Evolutionary conservation across 2,797 vertebrate species (phyloP).

Genomic region (Darevskia mixta): DNA sequence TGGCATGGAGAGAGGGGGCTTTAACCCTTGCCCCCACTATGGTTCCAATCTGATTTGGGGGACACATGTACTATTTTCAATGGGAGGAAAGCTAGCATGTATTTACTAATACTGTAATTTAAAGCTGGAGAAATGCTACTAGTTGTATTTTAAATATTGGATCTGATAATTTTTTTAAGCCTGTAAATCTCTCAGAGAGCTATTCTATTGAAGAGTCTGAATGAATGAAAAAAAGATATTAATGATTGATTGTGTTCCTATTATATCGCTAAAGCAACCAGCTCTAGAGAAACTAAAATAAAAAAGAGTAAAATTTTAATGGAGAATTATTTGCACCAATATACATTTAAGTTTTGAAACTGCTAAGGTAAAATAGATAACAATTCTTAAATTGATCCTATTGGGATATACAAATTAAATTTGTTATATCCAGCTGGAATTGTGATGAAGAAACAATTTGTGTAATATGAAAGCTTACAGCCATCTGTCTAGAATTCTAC

Average conservation of each 20-base stretch:
- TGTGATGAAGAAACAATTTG: neutral
- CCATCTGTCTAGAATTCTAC: neutral
- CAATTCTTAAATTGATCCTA: neutral
- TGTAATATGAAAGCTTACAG: neutral
- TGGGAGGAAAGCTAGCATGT: too few species aligned
- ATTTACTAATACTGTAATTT: neutral
- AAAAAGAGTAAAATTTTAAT: neutral
- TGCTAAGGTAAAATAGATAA: neutral
- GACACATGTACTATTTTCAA: neutral
- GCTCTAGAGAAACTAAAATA: neutral
- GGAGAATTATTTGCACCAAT: neutral
- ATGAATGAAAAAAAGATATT: neutral
- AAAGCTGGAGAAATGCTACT: neutral
- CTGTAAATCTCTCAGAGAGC: neutral
- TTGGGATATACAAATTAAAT: neutral
- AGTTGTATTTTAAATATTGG: neutral
- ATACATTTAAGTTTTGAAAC: conserved; percentile 12
- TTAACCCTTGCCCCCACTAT: neutral
- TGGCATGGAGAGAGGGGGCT: neutral
- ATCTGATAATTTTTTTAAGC: neutral
- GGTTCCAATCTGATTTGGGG: neutral
- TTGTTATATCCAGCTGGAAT: neutral
- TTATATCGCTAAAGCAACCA: neutral
- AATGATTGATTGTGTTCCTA: neutral
- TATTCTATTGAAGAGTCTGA: neutral